Evolutionary conservation across 2,888 invertebrate species (phyloP).

Genomic region (Drosophila ustulata): DNA sequence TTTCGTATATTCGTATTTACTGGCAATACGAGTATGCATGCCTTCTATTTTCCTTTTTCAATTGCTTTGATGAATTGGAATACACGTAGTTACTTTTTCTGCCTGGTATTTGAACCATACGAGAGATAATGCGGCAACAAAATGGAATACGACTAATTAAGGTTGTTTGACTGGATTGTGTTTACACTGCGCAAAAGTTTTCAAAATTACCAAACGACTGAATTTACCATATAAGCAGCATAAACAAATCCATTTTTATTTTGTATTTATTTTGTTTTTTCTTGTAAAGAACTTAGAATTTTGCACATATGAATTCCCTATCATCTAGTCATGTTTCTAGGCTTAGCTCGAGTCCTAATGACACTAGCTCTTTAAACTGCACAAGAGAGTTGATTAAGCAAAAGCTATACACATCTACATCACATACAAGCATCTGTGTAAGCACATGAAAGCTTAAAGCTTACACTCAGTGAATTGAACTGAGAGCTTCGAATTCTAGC

Average conservation of each 20-base stretch:
- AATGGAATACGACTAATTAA: constrained; percentile 39
- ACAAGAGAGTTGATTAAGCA: constrained; percentile 3
- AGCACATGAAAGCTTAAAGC: constrained; percentile 17
- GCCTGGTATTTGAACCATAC: constrained; percentile 39
- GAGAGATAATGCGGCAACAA: constrained; percentile 59
- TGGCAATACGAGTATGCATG: constrained; percentile 39
- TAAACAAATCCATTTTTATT: constrained; percentile 27
- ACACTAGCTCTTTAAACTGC: constrained; percentile 20
- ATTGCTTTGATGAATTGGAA: constrained; percentile 80
- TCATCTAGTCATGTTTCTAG: constrained; percentile 40
- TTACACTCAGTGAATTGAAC: neutral
- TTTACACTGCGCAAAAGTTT: constrained; percentile 32
- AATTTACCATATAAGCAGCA: constrained; percentile 17
- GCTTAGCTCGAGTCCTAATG: constrained; percentile 24
- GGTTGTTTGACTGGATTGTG: constrained; percentile 34
- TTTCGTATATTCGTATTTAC: constrained; percentile 70
- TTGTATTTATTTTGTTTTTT: constrained; percentile 1
- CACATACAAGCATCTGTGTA: constrained; percentile 8
- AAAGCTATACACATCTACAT: constrained; percentile 8
- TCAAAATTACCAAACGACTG: constrained; percentile 22
- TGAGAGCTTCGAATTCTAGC: constrained; percentile 1
- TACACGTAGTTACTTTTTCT: constrained; percentile 70
- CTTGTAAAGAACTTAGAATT: constrained; percentile 23
- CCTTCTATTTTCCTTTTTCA: constrained; percentile 61
- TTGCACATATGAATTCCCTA: constrained; percentile 23